A percentile compares a stretch with the other conserved stretches of the same genome.
phyloP scores from a whole-genome alignment of 2,113 vertebrate genomes.

The Pungitius pungitius region DNA sequence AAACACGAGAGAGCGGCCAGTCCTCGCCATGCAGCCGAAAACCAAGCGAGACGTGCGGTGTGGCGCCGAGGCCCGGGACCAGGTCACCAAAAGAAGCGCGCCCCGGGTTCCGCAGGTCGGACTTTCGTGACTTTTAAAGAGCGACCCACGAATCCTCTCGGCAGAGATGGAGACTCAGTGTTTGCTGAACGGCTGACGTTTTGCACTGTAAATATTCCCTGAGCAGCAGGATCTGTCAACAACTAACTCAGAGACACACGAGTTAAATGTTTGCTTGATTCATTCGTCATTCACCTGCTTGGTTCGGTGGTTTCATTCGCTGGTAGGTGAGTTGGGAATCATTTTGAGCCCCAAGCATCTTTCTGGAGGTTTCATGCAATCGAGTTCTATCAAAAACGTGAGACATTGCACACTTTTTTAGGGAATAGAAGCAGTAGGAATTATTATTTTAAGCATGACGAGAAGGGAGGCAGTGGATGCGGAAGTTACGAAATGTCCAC shows the following conservation, averaged over 20 bases:
- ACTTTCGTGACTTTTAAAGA: slow-evolving; percentile 18
- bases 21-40: slow-evolving; percentile 9
- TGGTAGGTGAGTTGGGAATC: slow-evolving; percentile 10
- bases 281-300: slow-evolving; percentile 14
- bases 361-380: not conserved
- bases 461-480: not conserved
- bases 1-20: not conserved
- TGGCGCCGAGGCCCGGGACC: slow-evolving; percentile 1
- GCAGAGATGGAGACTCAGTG: slow-evolving; percentile 5
- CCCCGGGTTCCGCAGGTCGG: slow-evolving; percentile 6
- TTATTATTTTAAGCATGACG: not conserved
- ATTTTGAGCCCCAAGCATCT: slow-evolving; percentile 2
- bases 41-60: not conserved
- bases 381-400: slow-evolving; percentile 25
- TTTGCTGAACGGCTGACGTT: slow-evolving; percentile 5
- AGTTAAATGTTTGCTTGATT: slow-evolving; percentile 17
- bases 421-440: slow-evolving; percentile 24
- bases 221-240: slow-evolving; percentile 74
- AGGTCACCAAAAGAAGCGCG: slow-evolving; percentile 14
- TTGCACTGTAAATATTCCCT: slow-evolving; percentile 64
- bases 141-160: not conserved
- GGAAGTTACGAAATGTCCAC: slow-evolving; percentile 42
- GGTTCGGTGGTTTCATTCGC: slow-evolving; percentile 26
- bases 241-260: slow-evolving; percentile 24
- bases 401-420: slow-evolving; percentile 3